Percentiles rank a stretch among this genome's conserved stretches.
phyloP scores from a whole-genome alignment of 1,140 invertebrate species.

The Drosophila sp. region DNA sequence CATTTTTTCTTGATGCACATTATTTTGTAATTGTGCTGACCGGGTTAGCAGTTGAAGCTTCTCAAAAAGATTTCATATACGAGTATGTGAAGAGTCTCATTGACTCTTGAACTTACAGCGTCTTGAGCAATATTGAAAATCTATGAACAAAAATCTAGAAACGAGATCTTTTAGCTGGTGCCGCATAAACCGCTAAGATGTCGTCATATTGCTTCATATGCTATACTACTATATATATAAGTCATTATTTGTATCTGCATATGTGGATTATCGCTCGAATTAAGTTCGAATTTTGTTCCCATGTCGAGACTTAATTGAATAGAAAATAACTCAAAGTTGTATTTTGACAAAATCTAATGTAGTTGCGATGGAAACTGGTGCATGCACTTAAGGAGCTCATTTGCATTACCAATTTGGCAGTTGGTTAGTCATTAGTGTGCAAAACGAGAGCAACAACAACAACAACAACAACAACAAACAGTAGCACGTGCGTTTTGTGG shows the following conservation, averaged over 20 bases:
- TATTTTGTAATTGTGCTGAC: slow-evolving; percentile 75
- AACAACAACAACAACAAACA: slow-evolving; percentile 34
- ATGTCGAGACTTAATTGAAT: slow-evolving; percentile 14
- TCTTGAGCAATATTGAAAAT: no score
- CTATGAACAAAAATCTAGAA: no score
- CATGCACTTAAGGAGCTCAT: slow-evolving; percentile 54
- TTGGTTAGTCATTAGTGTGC: slow-evolving; percentile 46
- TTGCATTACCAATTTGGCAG: slow-evolving; percentile 54
- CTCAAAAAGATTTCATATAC: slow-evolving; percentile 50
- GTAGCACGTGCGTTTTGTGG: slow-evolving; percentile 67
- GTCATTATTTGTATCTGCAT: no score
- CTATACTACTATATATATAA: no score
- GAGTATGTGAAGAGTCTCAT: no score
- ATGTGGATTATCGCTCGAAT: no score
- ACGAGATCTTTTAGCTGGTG: no score
- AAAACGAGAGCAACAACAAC: slow-evolving; percentile 31
- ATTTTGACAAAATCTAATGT: slow-evolving; percentile 18
- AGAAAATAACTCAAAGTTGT: slow-evolving; percentile 15
- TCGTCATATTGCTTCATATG: no score
- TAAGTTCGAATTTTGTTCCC: no score
- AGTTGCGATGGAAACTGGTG: slow-evolving; percentile 37
- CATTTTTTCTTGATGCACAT: slow-evolving; percentile 35
- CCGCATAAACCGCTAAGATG: no score
- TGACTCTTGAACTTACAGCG: no score
- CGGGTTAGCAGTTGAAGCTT: slow-evolving; percentile 59